Evolutionary conservation across 2,888 invertebrate species (phyloP).

Genomic region (Drosophila paranaensis): DNA sequence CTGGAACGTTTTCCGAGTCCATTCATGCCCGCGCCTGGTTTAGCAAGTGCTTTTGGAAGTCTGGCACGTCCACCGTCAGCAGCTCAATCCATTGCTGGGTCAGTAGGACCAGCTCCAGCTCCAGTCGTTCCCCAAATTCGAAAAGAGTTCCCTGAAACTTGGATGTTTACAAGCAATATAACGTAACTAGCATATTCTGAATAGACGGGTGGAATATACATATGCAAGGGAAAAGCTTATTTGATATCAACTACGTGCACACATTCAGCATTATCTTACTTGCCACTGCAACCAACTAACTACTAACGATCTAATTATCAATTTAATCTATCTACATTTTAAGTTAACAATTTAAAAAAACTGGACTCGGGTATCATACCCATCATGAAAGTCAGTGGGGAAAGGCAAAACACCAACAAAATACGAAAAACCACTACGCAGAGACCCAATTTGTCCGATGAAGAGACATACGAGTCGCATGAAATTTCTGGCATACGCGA

Average conservation of each 20-base stretch:
- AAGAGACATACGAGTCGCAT: constrained; percentile 2
- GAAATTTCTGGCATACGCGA: constrained; percentile 43
- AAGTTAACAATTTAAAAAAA: constrained; percentile 46
- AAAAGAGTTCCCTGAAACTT: constrained; percentile 89
- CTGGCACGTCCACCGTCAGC: neutral
- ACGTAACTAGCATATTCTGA: constrained; percentile 35
- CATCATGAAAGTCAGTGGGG: constrained; percentile 61
- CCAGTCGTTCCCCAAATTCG: constrained; percentile 75
- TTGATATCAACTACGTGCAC: neutral
- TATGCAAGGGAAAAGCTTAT: neutral
- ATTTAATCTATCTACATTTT: constrained; percentile 26
- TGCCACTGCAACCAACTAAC: neutral
- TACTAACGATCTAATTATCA: constrained; percentile 22
- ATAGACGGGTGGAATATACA: no score
- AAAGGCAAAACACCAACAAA: constrained; percentile 41
- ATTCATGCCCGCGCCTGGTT: neutral
- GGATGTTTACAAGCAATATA: constrained; percentile 86
- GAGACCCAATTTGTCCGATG: constrained; percentile 21
- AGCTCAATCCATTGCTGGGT: neutral
- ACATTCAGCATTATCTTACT: neutral
- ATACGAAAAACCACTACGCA: constrained; percentile 37
- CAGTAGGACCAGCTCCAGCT: neutral
- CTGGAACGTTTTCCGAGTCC: neutral
- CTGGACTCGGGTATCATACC: constrained; percentile 50
- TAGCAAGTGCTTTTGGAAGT: neutral